These are phyloP conservation scores for Leptopilina drosophilae DNA, from an alignment of 2,888 invertebrate species.

Conservation along the genomic window DNA sequence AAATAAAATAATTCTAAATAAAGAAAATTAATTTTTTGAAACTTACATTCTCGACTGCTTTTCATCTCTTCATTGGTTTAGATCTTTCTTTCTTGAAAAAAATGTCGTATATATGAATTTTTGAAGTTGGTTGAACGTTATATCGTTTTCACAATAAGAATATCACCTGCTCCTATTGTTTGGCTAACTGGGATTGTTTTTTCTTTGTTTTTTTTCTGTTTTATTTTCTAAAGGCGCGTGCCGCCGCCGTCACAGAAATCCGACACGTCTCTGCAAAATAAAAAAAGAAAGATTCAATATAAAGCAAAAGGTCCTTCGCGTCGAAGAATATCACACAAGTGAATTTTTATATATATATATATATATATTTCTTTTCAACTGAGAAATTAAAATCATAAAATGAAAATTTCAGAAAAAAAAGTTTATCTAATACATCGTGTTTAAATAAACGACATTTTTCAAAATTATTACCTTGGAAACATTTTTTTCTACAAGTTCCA, in stretches of 20 bases:
- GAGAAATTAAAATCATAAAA: background rate
- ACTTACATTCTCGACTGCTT: background rate
- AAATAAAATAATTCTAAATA: too few species aligned
- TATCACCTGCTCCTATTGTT: slow-evolving; percentile 69
- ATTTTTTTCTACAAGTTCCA: background rate
- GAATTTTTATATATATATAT: background rate
- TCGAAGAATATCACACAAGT: slow-evolving; percentile 37
- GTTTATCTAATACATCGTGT: too few species aligned
- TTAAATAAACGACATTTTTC: too few species aligned
- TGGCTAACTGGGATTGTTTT: slow-evolving; percentile 51
- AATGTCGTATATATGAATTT: background rate
- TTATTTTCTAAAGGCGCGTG: slow-evolving; percentile 52
- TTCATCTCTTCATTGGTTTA: background rate
- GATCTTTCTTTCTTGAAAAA: background rate
- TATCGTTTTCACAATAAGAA: slow-evolving; percentile 35
- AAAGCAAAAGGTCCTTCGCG: background rate
- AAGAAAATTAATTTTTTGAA: too few species aligned
- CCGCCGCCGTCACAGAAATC: slow-evolving; percentile 60
- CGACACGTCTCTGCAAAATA: slow-evolving; percentile 58
- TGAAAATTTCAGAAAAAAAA: too few species aligned
- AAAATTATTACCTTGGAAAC: slow-evolving; percentile 74
- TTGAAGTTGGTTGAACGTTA: slow-evolving; percentile 24
- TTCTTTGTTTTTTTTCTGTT: slow-evolving; percentile 48
- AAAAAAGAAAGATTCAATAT: slow-evolving; percentile 26
- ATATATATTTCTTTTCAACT: slow-evolving; percentile 33